phyloP scores from a whole-genome alignment of 2,888 invertebrate genomes.

The Coelinius sp. region DNA sequence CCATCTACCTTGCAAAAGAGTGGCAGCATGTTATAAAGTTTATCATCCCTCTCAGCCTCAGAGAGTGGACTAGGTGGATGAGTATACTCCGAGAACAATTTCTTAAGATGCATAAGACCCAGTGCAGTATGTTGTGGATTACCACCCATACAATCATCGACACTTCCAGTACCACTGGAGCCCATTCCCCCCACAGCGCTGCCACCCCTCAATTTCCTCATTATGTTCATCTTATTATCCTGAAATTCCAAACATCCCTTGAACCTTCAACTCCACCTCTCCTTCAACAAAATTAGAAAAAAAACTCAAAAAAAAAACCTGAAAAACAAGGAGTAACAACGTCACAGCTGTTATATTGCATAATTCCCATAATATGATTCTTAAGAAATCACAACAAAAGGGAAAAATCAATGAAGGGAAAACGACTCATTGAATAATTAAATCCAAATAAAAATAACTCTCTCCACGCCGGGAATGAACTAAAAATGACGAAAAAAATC shows the following conservation, averaged over 20 bases:
- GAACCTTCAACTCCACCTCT: background rate
- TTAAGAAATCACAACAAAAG: background rate
- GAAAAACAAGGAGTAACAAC: background rate
- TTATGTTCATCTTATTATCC: slow-evolving; percentile 83
- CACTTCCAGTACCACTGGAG: slow-evolving; percentile 71
- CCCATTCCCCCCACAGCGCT: slow-evolving; percentile 72
- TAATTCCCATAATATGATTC: slow-evolving; percentile 22
- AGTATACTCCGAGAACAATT: slow-evolving; percentile 94
- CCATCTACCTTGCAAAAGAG: slow-evolving; percentile 94
- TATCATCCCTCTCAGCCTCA: slow-evolving; percentile 89
- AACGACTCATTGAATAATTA: background rate
- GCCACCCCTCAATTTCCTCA: slow-evolving; percentile 87
- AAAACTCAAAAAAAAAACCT: background rate
- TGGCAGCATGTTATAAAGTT: slow-evolving; percentile 97
- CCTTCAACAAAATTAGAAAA: background rate
- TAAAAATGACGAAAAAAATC: background rate
- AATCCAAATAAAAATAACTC: background rate
- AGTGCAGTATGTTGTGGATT: slow-evolving; percentile 87
- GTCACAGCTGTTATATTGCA: slow-evolving; percentile 26
- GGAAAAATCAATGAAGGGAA: background rate
- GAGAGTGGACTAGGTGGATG: slow-evolving; percentile 87
- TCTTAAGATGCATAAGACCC: slow-evolving; percentile 95
- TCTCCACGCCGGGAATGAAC: background rate
- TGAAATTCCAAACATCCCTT: background rate
- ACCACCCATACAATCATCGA: slow-evolving; percentile 75